phyloP scores from a whole-genome alignment of 2,113 vertebrate species.

The Bubalus kerabau region DNA sequence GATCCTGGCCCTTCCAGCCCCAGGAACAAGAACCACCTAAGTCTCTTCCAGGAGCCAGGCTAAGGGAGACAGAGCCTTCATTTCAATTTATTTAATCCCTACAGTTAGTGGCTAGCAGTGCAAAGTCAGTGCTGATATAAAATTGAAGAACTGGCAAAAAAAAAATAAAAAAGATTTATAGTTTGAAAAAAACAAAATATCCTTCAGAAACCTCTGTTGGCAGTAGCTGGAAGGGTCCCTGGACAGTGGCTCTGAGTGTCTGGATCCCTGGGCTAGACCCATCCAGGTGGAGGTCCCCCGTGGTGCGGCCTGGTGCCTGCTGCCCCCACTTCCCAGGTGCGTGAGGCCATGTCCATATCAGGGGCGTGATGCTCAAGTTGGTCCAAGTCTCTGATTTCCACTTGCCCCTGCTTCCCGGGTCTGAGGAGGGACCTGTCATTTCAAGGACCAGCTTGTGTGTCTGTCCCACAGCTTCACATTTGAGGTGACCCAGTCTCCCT shows the following conservation, averaged over 20 bases:
- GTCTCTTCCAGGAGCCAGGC: neutral
- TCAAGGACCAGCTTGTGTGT: neutral
- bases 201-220: neutral
- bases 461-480: neutral
- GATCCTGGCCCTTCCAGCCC: neutral
- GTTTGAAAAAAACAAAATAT: neutral
- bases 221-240: neutral
- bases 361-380: neutral
- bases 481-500: neutral
- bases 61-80: neutral
- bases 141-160: neutral
- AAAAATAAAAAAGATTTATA: neutral
- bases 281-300: neutral
- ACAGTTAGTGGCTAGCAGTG: neutral
- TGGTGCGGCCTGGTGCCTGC: neutral
- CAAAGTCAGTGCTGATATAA: neutral
- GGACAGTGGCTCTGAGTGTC: fast-evolving
- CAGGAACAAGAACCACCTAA: neutral
- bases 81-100: neutral
- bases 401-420: neutral
- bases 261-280: too few relatives aligned
- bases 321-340: neutral
- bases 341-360: neutral
- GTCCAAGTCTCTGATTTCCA: neutral
- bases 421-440: neutral